A percentile compares a stretch with the other conserved stretches of the same genome.
phyloP scores from a whole-genome alignment of 2,888 invertebrate genomes.

The Epicampocera succincta region DNA sequence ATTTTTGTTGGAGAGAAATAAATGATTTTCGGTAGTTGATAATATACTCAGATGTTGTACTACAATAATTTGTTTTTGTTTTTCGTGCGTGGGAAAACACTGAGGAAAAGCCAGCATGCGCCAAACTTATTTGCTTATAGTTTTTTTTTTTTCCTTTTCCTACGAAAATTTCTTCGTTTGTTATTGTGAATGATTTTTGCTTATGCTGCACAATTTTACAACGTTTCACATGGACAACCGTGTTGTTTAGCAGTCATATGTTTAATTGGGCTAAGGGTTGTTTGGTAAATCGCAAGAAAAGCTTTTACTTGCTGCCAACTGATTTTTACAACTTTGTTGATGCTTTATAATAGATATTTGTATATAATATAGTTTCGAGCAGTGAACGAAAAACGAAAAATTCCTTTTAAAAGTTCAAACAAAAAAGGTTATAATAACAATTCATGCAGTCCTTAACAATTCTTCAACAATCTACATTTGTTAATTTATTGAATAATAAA shows the following conservation, averaged over 20 bases:
- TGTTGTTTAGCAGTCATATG: not conserved
- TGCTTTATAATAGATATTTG: no score
- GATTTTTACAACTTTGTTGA: not conserved
- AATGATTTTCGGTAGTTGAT: not conserved
- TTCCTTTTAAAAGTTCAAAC: no score
- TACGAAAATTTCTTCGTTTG: not conserved
- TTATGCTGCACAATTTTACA: conserved; percentile 15
- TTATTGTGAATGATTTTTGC: conserved; percentile 45
- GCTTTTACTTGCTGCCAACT: conserved; percentile 14
- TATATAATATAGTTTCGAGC: not conserved
- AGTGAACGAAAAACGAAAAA: no score
- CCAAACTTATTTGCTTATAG: not conserved
- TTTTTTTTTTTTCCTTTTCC: not conserved
- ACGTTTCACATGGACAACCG: not conserved
- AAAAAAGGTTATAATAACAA: no score
- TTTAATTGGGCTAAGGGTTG: not conserved
- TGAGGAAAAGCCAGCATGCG: conserved; percentile 39
- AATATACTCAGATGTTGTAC: conserved; percentile 18
- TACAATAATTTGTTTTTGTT: conserved; percentile 13
- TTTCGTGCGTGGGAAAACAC: conserved; percentile 61
- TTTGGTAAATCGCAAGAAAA: not conserved
- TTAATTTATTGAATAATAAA: no score
- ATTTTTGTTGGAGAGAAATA: not conserved
- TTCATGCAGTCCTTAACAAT: no score
- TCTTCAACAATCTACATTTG: no score